Evolutionary conservation across 2,797 vertebrate species (phyloP).

Genomic region (Pseudopleuronectes americanus): DNA sequence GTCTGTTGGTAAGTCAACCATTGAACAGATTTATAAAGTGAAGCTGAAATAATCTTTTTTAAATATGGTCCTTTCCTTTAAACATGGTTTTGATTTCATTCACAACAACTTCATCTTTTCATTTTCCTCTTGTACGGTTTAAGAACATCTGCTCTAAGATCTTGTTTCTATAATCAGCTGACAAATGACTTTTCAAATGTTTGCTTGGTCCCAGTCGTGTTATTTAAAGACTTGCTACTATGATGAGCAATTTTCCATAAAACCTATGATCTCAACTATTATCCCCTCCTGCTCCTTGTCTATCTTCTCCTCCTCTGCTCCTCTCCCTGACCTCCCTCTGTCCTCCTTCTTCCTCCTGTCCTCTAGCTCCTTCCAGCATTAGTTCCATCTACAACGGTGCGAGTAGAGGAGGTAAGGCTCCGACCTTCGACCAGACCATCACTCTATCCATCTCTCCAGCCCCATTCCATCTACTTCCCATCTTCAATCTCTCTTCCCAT

Average conservation of each 20-base stretch:
- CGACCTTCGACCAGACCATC: slow-evolving; percentile 16
- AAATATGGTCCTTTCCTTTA: no score
- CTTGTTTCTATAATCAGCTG: background rate
- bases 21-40: background rate
- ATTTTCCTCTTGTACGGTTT: no score
- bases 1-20: slow-evolving; percentile 90
- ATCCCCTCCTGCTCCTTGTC: slow-evolving; percentile 27
- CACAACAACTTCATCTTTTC: no score
- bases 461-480: slow-evolving; percentile 13
- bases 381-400: slow-evolving; percentile 86
- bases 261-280: slow-evolving; percentile 31
- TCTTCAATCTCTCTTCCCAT: slow-evolving; percentile 20
- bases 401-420: slow-evolving; percentile 86
- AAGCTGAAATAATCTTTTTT: background rate
- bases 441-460: slow-evolving; percentile 3
- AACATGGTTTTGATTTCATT: no score
- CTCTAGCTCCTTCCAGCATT: slow-evolving; percentile 85
- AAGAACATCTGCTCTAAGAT: background rate
- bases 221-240: background rate
- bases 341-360: slow-evolving; percentile 45
- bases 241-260: background rate
- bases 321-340: slow-evolving; percentile 32
- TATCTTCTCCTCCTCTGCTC: slow-evolving; percentile 6
- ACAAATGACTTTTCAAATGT: background rate
- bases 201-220: background rate